Conservation (phyloP, 2,113 vertebrate genomes). For the Heterocephalus glaber region DNA sequence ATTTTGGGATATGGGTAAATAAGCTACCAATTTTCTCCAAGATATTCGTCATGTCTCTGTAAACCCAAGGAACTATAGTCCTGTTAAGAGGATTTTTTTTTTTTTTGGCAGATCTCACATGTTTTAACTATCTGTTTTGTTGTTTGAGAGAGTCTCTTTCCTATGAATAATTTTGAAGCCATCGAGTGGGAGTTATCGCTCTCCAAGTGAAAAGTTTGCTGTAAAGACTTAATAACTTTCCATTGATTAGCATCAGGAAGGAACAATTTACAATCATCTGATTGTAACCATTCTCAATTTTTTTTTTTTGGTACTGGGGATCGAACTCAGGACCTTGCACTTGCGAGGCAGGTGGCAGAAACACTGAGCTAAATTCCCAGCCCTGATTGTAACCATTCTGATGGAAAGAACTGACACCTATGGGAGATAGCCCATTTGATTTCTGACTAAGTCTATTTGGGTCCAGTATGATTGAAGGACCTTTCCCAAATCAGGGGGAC, state of each 20-base stretch:
- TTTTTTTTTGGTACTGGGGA: too few species aligned
- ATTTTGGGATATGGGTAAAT: not conserved
- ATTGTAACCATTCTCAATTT: too few species aligned
- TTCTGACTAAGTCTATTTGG: not conserved
- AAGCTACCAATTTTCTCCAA: not conserved
- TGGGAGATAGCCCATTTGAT: not conserved
- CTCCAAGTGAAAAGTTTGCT: not conserved
- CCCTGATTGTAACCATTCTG: too few species aligned
- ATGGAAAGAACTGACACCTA: not conserved
- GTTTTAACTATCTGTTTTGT: not conserved
- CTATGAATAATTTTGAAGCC: not conserved
- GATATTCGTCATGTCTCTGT: not conserved
- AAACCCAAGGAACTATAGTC: not conserved
- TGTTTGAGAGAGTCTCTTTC: not conserved
- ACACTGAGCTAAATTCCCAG: too few species aligned
- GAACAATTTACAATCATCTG: not conserved
- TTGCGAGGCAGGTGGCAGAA: too few species aligned
- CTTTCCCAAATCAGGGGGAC: not conserved
- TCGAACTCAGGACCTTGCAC: too few species aligned
- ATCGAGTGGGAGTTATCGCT: not conserved
- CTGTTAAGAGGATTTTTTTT: not conserved
- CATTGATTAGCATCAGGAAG: not conserved
- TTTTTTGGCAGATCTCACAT: not conserved
- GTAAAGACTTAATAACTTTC: not conserved
- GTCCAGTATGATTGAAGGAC: not conserved